phyloP scores from a whole-genome alignment of 2,797 vertebrate genomes.

The Echiichthys vipera region DNA sequence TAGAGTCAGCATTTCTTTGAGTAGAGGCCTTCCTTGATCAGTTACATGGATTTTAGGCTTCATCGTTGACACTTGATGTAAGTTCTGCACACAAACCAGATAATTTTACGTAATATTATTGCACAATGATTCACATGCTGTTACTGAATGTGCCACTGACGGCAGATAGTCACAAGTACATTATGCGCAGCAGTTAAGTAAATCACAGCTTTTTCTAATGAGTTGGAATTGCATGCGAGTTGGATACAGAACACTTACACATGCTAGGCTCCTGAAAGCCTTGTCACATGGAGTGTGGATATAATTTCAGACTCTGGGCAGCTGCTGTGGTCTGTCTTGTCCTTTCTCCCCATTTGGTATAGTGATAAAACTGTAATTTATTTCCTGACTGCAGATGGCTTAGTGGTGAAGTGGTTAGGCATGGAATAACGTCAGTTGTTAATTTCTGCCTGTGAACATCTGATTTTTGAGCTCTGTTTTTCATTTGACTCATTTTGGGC shows the following conservation, averaged over 20 bases:
- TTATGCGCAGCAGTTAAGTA: not conserved
- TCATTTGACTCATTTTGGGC: not conserved
- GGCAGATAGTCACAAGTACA: slow-evolving; percentile 1
- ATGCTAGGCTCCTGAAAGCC: not conserved
- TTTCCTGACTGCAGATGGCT: slow-evolving; percentile 14
- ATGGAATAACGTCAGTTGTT: not conserved
- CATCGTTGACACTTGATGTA: not conserved
- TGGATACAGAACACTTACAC: not conserved
- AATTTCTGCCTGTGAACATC: not conserved
- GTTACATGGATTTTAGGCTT: not conserved
- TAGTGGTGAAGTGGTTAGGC: not conserved
- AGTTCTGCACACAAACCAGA: not conserved
- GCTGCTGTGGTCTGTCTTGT: slow-evolving; percentile 35
- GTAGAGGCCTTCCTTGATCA: not conserved
- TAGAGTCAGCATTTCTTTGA: not conserved
- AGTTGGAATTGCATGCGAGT: not conserved
- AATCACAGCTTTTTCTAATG: slow-evolving; percentile 15
- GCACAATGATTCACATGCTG: not conserved
- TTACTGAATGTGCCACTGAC: not conserved
- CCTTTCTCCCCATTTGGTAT: slow-evolving; percentile 14
- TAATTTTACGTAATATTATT: not conserved
- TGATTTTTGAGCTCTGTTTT: not conserved
- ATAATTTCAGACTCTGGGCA: slow-evolving; percentile 47
- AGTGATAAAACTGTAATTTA: slow-evolving; percentile 43
- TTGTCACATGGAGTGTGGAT: slow-evolving; percentile 27